A percentile compares a stretch with the other conserved stretches of the same genome.
These are phyloP conservation scores for Labeo catla DNA, from an alignment of 2,113 vertebrate genomes.

Conservation along the genomic window DNA sequence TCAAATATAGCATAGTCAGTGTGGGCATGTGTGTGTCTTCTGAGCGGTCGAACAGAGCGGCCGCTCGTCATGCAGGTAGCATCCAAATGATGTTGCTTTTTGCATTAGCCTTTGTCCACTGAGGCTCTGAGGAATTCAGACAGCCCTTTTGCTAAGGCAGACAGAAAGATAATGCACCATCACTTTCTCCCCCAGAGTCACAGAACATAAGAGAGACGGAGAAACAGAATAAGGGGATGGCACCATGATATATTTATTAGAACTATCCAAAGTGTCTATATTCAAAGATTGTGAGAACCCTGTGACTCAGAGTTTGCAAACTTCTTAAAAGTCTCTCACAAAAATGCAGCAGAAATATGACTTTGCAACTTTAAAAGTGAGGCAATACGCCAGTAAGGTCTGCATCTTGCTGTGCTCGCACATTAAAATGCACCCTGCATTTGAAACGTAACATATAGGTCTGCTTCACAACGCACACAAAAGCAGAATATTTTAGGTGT, in stretches of 20 bases:
- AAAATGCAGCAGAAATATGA: constrained; percentile 11
- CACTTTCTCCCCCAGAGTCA: not conserved
- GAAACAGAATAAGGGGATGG: not conserved
- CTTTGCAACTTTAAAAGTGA: not conserved
- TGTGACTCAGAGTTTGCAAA: constrained; percentile 12
- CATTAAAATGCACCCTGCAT: not conserved
- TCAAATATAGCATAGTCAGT: constrained; percentile 25
- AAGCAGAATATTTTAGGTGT: not conserved
- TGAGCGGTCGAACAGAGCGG: not conserved
- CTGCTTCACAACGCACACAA: not conserved
- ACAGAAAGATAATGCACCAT: constrained; percentile 19
- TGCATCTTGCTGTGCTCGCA: not conserved
- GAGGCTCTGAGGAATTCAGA: constrained; percentile 4
- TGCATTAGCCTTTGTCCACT: not conserved
- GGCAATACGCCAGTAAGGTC: not conserved
- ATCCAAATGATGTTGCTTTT: constrained; percentile 27
- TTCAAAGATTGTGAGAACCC: not conserved
- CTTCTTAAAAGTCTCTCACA: not conserved
- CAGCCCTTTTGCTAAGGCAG: not conserved
- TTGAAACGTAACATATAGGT: constrained; percentile 4
- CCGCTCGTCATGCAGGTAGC: not conserved
- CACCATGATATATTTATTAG: constrained; percentile 33
- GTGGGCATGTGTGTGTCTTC: constrained; percentile 5
- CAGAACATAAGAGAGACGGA: not conserved
- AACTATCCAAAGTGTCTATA: not conserved